Conservation (phyloP, 2,888 invertebrate genomes). For the Dryadula phaetusa region DNA sequence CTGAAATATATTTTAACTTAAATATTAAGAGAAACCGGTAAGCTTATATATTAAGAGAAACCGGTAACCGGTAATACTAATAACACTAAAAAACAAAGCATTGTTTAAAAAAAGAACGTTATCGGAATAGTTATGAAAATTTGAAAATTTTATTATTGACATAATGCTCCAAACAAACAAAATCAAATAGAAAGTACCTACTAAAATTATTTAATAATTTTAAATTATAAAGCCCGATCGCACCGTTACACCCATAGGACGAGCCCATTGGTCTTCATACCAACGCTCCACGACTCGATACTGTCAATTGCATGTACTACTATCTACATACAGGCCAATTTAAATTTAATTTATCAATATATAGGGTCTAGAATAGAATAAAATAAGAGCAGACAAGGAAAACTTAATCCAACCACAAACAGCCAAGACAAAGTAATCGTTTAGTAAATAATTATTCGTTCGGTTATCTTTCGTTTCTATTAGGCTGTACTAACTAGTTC, state of each 20-base stretch:
- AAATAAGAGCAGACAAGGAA: slow-evolving; percentile 37
- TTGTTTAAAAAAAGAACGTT: too few relatives aligned
- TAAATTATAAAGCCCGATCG: slow-evolving; percentile 47
- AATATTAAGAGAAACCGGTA: too few relatives aligned
- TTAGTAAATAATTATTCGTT: slow-evolving; percentile 49
- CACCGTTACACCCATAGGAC: slow-evolving; percentile 48
- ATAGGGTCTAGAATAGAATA: slow-evolving; percentile 41
- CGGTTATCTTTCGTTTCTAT: slow-evolving; percentile 13
- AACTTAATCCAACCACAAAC: slow-evolving; percentile 47
- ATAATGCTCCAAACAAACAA: background rate
- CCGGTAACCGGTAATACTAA: too few relatives aligned
- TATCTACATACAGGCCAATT: slow-evolving; percentile 39
- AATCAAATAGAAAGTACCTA: background rate
- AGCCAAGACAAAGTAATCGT: slow-evolving; percentile 42
- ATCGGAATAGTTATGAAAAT: too few relatives aligned
- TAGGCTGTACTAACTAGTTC: slow-evolving; percentile 9
- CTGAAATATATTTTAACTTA: too few relatives aligned
- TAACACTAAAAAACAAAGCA: too few relatives aligned
- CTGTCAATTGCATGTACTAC: slow-evolving; percentile 53
- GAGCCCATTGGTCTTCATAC: slow-evolving; percentile 51
- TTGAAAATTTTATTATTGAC: too few relatives aligned
- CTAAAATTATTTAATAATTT: background rate
- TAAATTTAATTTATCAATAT: slow-evolving; percentile 18
- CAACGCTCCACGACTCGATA: slow-evolving; percentile 50
- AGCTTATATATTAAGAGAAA: too few relatives aligned